phyloP scores from a whole-genome alignment of 2,888 invertebrate species.

The Andrena bucephala region DNA sequence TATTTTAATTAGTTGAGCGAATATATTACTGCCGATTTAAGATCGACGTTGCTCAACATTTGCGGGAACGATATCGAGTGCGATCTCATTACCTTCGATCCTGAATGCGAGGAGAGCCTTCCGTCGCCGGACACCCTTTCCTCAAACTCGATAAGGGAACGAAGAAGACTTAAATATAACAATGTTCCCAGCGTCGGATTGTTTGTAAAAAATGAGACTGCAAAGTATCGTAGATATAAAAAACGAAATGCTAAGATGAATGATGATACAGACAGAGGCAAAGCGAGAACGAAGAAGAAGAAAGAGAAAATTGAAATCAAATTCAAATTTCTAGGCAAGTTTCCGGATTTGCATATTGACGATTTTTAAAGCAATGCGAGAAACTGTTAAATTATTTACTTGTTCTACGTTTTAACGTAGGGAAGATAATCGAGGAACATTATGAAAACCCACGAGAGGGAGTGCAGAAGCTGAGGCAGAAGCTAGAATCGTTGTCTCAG shows the following conservation, averaged over 20 bases:
- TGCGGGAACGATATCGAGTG: slow-evolving; percentile 80
- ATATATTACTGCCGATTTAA: slow-evolving; percentile 75
- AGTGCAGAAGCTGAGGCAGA: slow-evolving; percentile 73
- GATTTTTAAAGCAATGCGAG: background rate
- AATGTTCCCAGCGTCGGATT: background rate
- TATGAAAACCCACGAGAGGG: slow-evolving; percentile 75
- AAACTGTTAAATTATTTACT: background rate
- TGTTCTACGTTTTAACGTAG: slow-evolving; percentile 58
- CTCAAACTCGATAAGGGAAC: slow-evolving; percentile 50
- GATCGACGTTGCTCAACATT: slow-evolving; percentile 73
- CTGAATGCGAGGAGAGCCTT: slow-evolving; percentile 71
- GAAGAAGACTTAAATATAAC: slow-evolving; percentile 25
- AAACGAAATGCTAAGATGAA: slow-evolving; percentile 30
- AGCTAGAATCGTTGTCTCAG: slow-evolving; percentile 70
- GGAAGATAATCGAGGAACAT: slow-evolving; percentile 78
- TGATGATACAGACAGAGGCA: slow-evolving; percentile 55
- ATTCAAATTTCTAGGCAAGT: slow-evolving; percentile 77
- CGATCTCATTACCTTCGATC: slow-evolving; percentile 69
- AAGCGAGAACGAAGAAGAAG: slow-evolving; percentile 53
- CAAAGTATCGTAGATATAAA: background rate
- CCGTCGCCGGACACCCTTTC: slow-evolving; percentile 17
- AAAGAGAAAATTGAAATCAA: slow-evolving; percentile 78
- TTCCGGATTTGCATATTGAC: background rate
- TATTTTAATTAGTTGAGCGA: slow-evolving; percentile 75
- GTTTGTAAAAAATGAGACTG: background rate